Base-by-base conservation (phyloP, 2,888 invertebrate species). In the Diarsia dahlii region DNA sequence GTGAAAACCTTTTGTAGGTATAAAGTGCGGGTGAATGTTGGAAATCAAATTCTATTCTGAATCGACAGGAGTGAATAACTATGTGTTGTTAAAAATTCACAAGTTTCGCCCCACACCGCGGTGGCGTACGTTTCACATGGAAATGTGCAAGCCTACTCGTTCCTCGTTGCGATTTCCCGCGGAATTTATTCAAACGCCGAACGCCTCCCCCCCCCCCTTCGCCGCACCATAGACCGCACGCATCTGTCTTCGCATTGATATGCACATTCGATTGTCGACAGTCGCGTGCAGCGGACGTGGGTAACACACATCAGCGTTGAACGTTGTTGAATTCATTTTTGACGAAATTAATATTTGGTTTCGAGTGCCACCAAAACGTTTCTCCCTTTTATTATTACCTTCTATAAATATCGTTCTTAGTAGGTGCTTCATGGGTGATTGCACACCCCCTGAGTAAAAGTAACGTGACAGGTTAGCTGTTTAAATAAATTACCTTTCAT, bases 111-210 rank as follows among this genome's bases (percentile, higher is more conserved):
- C 87, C 84, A 76, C 78, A 67, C 87, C 88, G 88, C 87, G 86
- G 89, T 89, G 84, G 82, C 84, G 85, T 84, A 86, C 95, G 95
- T 96, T 96, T 96, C 96, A 95, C 95, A 96, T 96, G 96, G 94
- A 94, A 96, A 96, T 96, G 94, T 88, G 89, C 90, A 90, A 86
- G 93, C 92, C 92, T 92, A 91, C 91, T 89, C 92, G 92, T 89
- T 92, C 91, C 91, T 89, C 92, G 92, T 89, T 90, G 91, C 91
- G 90, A 92, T 90, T 90, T 91, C 88, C 90, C 92, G 89, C 90
- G 89, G 92, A 93, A 94, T 94, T 91, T 93, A 94, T 94, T 94
- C 94, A 93, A 92, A 93, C 91, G 85, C 84, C 85, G 88, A 88
- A 86, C 86, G 71, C 88, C 81, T 79, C 80, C 80, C 62, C 84